A percentile compares a stretch with the other conserved stretches of the same genome.
phyloP scores from a whole-genome alignment of 2,113 vertebrate species.

The Hiodon alosoides region DNA sequence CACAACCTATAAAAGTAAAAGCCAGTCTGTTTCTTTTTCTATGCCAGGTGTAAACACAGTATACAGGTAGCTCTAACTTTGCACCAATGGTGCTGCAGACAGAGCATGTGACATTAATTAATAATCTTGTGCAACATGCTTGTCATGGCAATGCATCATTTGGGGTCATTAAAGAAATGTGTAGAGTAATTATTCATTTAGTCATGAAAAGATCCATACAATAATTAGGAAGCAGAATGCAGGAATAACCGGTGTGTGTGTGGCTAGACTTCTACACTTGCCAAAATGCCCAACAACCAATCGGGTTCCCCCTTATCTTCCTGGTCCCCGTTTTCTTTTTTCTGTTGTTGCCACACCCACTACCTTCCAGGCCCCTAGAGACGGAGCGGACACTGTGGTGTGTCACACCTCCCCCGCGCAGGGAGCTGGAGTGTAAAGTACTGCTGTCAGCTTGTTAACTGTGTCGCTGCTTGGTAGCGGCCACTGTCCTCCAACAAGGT shows the following conservation, averaged over 20 bases:
- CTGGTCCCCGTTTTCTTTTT: neutral
- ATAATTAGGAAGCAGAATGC: neutral
- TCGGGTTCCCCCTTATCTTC: neutral
- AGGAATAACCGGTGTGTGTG: too few species aligned
- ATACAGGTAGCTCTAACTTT: neutral
- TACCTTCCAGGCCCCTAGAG: neutral
- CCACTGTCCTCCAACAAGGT: neutral
- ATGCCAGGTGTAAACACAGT: neutral
- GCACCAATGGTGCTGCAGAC: neutral
- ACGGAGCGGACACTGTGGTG: neutral
- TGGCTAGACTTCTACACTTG: too few species aligned
- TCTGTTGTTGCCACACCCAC: neutral
- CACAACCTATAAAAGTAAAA: neutral
- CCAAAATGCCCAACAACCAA: too few species aligned
- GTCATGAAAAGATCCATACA: neutral
- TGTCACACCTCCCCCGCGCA: conserved; percentile 18
- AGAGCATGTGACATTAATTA: neutral
- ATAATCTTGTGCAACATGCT: neutral
- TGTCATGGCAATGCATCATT: conserved; percentile 2
- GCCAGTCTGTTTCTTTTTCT: neutral
- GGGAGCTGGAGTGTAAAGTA: neutral
- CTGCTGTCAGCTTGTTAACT: neutral
- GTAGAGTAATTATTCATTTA: neutral
- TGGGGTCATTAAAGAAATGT: conserved; percentile 1
- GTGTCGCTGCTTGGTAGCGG: neutral